Evolutionary conservation across 2,888 invertebrate species (phyloP), one percentile per base, ranked within the genome.

Genomic region (Euphydryas editha): DNA sequence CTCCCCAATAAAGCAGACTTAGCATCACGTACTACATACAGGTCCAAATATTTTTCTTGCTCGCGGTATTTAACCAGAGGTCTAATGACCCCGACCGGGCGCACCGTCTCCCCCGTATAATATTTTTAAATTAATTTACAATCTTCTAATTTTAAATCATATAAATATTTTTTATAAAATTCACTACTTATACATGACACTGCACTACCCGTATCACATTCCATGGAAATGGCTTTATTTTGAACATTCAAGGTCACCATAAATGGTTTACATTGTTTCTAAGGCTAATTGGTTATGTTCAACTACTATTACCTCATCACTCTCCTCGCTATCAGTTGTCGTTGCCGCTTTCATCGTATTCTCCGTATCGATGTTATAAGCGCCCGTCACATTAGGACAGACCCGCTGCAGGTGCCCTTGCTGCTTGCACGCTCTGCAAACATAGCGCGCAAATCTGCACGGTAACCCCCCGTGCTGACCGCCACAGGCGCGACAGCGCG

Each of bases 1-100:
- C 60, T 60, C 13, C 60, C 60, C 51, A 60, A 36, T 15, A 60
- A 37, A 6, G 15, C 10, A 20, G 49, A 51, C 37, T 60, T 60
- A 6, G 51, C 60, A 51, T 39, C 37, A 5, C 39, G 30, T 8
- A 60, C 42, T 2, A 60, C 51, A 60, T 60, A 60, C 6, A 60
- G 21, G 15, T 39, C 49, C 30, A 59, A 30, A 30, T 30, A 30
- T 30, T 30, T 30, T 30, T 30, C 30, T 4, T 30, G 30, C 2
- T 30, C 30, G 30, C 30, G 30, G 13, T 57, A 57, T 57, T 42
- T 57, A 21, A 57, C 57, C 15, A 21, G 6, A 4, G 42, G 57
- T 21, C 15, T 20, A 20, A 57, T 57, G 5, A 39, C 18, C 4
- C 57, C 39, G 36, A n/a, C 6, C 30, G 54, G 30, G 13, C 44